Evolutionary conservation across 2,113 vertebrate genomes (phyloP).

Genomic region (Sylvicapra grimmia): DNA sequence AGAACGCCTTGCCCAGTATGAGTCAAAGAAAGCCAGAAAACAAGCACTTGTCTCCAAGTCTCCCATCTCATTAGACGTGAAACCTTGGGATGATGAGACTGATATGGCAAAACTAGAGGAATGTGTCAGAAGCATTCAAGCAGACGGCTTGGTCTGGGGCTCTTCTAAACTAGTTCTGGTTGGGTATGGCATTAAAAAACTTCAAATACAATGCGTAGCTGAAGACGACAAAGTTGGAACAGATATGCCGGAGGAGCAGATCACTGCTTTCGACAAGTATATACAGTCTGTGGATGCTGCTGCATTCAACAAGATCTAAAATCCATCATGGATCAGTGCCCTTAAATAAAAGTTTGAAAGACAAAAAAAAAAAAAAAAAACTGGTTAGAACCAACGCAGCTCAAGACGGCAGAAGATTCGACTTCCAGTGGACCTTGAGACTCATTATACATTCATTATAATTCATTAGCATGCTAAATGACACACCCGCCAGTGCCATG

Average conservation of each 20-base stretch:
- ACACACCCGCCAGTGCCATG: neutral
- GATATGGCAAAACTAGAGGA: neutral
- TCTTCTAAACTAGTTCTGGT: neutral
- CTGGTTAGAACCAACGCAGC: neutral
- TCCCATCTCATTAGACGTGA: neutral
- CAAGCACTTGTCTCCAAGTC: neutral
- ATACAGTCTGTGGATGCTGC: conserved; percentile 98
- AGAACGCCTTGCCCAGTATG: conserved; percentile 88
- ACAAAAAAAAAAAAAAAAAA: neutral
- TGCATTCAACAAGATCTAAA: conserved; percentile 97
- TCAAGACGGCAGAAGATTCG: neutral
- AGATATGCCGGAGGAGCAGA: conserved; percentile 69
- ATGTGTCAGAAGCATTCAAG: neutral
- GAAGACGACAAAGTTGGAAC: neutral
- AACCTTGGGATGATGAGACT: neutral
- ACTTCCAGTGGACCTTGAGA: neutral
- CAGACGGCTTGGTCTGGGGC: neutral
- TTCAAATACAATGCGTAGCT: neutral
- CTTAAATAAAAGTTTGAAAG: conserved; percentile 78
- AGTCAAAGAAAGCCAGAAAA: neutral
- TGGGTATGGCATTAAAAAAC: neutral
- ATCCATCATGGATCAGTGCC: neutral
- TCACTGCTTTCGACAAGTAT: conserved; percentile 93
- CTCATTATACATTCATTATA: neutral
- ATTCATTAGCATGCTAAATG: neutral